Base-by-base conservation (phyloP, 2,113 vertebrate species). In the Elachura formosa region DNA sequence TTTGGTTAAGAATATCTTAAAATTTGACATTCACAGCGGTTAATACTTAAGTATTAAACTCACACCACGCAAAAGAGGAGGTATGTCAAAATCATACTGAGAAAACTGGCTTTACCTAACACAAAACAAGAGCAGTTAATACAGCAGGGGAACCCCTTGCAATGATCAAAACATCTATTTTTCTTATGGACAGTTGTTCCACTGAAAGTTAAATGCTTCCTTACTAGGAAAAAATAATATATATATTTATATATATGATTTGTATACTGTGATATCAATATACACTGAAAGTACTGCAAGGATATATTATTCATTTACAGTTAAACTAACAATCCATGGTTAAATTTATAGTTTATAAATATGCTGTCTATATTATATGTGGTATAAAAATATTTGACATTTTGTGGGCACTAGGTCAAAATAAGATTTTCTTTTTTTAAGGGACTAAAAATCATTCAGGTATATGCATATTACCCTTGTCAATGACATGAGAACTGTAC, bases 281-380 rank as follows among this genome's bases (percentile, higher is more conserved):
- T 96, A 98, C 95, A 96, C 95, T 97, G 98, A 97, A 98, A 98
- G 98, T 98, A 98, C 97, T 98, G 98, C 98, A 98, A 98, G 98
- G 98, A 98, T 98, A 98, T 98, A 98, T 94, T 97, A 98, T 95
- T 98, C 90, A 98, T 98, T 98, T 98, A 99, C 98, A 98, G 97
- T 90, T 98, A 97, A 96, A 97, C 95, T 97, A 97, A 98, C 96
- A 97, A 96, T 94, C 84, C 94, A 95, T 22, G 84, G 92, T 98
- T 98, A 98, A 98, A 98, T 98, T 98, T 97, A 98, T 98, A 98
- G 98, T 98, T 99, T 98, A 99, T 99, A 99, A 99, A 99, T 98
- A 98, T 87, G 97, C 82, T 98, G 98, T 98, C 98, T 99, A 98
- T 98, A 98, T 98, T 97, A 98, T 97, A 98, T 97, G 98, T 96